Conservation (phyloP, 2,113 vertebrate species). For the Genyomyrus donnyi region DNA sequence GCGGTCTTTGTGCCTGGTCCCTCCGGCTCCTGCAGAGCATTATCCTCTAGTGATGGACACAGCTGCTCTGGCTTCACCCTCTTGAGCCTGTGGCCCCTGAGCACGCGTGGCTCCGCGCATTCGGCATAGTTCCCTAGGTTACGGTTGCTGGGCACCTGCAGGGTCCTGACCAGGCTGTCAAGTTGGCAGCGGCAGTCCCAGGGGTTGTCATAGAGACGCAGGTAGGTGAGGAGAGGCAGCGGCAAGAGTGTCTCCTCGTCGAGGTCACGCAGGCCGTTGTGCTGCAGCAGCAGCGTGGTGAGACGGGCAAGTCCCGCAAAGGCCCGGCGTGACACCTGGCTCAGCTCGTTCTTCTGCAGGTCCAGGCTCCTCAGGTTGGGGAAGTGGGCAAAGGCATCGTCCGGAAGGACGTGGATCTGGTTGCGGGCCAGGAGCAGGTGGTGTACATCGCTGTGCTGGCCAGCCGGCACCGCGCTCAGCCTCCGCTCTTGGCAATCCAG, state of each 20-base stretch:
- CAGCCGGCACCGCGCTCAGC: conserved; percentile 65
- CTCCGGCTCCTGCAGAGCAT: background rate
- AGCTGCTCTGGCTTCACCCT: conserved; percentile 65
- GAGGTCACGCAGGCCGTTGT: conserved; percentile 73
- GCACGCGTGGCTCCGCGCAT: conserved; percentile 64
- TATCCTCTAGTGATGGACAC: conserved; percentile 55
- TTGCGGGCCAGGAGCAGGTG: conserved; percentile 88
- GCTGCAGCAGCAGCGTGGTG: conserved; percentile 85
- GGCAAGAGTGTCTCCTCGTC: conserved; percentile 81
- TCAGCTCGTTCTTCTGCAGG: conserved; percentile 86
- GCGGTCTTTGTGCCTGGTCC: conserved; percentile 33
- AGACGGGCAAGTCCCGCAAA: conserved; percentile 81
- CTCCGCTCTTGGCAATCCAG: conserved; percentile 86
- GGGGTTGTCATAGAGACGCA: conserved; percentile 90
- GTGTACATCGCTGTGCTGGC: conserved; percentile 80
- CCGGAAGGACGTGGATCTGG: conserved; percentile 73
- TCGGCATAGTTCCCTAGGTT: conserved; percentile 88
- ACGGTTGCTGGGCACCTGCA: conserved; percentile 84
- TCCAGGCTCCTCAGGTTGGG: conserved; percentile 78
- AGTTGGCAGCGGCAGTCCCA: conserved; percentile 82
- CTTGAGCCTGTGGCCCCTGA: conserved; percentile 75
- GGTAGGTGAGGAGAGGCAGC: conserved; percentile 71
- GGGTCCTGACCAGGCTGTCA: conserved; percentile 77
- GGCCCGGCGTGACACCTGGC: conserved; percentile 72
- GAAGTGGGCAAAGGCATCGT: conserved; percentile 81